A percentile compares a stretch with the other conserved stretches of the same genome.
Evolutionary conservation across 2,797 vertebrate species (phyloP).

Genomic region (Paratrypauchen microcephalus): DNA sequence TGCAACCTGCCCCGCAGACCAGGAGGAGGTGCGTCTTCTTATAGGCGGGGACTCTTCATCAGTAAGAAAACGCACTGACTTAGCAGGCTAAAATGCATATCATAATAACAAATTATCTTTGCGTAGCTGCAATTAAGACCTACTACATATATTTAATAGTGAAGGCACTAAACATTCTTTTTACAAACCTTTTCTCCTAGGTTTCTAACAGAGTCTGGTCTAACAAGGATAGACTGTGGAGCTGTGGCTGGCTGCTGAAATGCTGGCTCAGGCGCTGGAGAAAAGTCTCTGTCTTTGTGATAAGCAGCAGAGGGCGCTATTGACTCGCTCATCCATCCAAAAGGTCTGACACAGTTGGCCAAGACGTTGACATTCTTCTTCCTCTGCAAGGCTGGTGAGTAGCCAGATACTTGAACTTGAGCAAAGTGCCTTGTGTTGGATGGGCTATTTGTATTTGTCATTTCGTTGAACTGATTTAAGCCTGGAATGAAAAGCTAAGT

Average conservation of each 20-base stretch:
- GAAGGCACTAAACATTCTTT: not conserved
- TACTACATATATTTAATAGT: conserved; percentile 22
- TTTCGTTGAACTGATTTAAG: conserved; percentile 71
- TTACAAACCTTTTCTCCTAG: conserved; percentile 84
- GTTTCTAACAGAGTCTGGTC: conserved; percentile 86
- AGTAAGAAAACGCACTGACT: conserved; percentile 92
- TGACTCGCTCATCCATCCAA: conserved; percentile 74
- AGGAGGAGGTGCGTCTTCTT: conserved; percentile 74
- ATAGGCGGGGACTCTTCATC: conserved; percentile 83
- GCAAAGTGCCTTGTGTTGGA: conserved; percentile 75
- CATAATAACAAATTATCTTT: not conserved
- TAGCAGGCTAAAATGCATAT: conserved; percentile 78
- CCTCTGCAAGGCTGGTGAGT: conserved; percentile 73
- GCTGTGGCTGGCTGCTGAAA: conserved; percentile 53
- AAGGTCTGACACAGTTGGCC: conserved; percentile 61
- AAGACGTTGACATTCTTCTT: conserved; percentile 66
- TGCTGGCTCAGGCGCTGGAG: conserved; percentile 68
- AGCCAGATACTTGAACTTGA: conserved; percentile 63
- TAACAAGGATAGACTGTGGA: conserved; percentile 92
- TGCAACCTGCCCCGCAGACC: conserved; percentile 68
- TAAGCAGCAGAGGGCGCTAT: conserved; percentile 78
- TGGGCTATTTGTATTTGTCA: conserved; percentile 65
- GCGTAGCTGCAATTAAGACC: conserved; percentile 4
- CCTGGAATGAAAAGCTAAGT: conserved; percentile 34
- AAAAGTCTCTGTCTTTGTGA: conserved; percentile 77